Conservation (phyloP, 2,797 vertebrate species). For the Melanogrammus aeglefinus region DNA sequence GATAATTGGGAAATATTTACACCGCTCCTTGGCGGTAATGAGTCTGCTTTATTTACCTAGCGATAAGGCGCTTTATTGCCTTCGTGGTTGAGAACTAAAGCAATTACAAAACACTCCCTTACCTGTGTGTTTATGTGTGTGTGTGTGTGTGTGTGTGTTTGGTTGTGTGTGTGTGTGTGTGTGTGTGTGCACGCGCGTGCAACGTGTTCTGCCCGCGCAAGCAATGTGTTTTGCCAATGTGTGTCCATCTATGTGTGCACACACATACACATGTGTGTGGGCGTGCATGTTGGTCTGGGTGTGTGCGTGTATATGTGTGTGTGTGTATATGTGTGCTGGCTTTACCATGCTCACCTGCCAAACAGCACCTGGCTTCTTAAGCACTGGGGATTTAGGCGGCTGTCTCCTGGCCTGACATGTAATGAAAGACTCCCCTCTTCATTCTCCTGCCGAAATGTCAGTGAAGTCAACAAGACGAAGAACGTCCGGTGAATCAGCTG, state of each 20-base stretch:
- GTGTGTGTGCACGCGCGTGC: not conserved
- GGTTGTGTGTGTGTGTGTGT: not conserved
- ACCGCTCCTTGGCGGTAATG: constrained; percentile 52
- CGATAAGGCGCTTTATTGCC: constrained; percentile 64
- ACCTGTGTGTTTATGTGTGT: constrained; percentile 27
- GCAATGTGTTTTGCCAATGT: not conserved
- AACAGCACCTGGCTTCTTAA: constrained; percentile 35
- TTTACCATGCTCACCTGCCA: constrained; percentile 25
- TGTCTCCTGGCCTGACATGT: constrained; percentile 4
- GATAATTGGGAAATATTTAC: constrained; percentile 67
- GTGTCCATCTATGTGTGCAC: not conserved
- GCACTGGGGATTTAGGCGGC: constrained; percentile 7
- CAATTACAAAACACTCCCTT: constrained; percentile 55
- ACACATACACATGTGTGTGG: constrained; percentile 4
- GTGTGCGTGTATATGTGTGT: not conserved
- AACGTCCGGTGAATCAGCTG: not conserved
- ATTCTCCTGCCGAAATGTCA: constrained; percentile 15
- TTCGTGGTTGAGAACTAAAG: constrained; percentile 62
- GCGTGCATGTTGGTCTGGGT: not conserved
- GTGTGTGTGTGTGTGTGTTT: not conserved
- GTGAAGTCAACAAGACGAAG: not conserved
- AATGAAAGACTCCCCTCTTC: constrained; percentile 18
- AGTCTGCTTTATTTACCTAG: constrained; percentile 57
- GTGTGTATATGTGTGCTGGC: not conserved
- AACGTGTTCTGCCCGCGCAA: not conserved